phyloP scores from a whole-genome alignment of 35 echinoderm and acorn worm species.

The Strongylocentrotus purpuratus region DNA sequence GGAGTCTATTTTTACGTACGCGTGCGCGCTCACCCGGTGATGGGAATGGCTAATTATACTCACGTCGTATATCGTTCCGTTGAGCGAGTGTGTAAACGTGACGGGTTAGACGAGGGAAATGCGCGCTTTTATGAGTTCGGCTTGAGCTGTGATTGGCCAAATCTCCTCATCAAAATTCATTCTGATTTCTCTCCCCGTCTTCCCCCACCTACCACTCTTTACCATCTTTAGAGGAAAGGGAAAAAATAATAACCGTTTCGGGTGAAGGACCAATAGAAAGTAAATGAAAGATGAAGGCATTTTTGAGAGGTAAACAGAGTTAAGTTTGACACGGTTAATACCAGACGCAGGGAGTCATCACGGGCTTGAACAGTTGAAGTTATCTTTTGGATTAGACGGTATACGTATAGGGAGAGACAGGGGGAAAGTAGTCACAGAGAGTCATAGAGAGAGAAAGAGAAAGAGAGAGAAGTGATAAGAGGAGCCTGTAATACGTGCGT shows the following conservation, averaged over 20 bases:
- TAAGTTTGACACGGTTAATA: slow-evolving; percentile 30
- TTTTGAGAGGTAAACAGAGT: slow-evolving; percentile 46
- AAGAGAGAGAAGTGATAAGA: not conserved
- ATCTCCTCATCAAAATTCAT: slow-evolving; percentile 48
- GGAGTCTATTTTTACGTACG: not conserved
- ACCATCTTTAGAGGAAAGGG: not conserved
- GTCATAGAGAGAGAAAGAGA: not conserved
- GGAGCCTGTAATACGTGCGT: slow-evolving; percentile 19
- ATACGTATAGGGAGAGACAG: not conserved
- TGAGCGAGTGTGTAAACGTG: not conserved
- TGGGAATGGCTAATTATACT: slow-evolving; percentile 23
- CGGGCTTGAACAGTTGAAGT: not conserved
- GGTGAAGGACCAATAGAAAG: slow-evolving; percentile 15
- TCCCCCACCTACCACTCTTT: not conserved
- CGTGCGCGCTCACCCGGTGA: slow-evolving; percentile 21
- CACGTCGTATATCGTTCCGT: not conserved
- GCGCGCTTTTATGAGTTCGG: slow-evolving; percentile 8
- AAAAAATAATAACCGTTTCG: slow-evolving; percentile 12
- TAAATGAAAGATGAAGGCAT: slow-evolving; percentile 47
- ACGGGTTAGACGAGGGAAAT: not conserved
- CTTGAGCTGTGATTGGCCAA: slow-evolving; percentile 20
- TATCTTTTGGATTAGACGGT: not conserved
- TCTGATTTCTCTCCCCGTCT: not conserved
- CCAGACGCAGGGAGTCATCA: not conserved
- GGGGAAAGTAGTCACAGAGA: not conserved